A percentile compares a stretch with the other conserved stretches of the same genome.
Conservation (phyloP, 2,888 invertebrate species). For the Meteorus colon region DNA sequence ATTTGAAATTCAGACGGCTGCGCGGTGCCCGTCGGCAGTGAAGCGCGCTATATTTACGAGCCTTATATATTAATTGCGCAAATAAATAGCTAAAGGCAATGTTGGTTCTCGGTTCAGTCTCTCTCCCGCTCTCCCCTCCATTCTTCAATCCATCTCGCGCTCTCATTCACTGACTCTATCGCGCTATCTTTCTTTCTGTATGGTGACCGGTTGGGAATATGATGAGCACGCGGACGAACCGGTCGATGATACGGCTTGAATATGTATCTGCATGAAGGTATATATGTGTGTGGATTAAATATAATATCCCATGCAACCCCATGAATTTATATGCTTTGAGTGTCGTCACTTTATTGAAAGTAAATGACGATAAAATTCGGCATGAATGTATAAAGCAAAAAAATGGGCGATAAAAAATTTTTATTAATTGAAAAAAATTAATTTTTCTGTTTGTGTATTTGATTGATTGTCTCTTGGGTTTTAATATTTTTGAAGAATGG, state of each 20-base stretch:
- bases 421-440: slow-evolving; percentile 1
- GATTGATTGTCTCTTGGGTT: neutral
- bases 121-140: slow-evolving; percentile 51
- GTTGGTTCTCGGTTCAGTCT: slow-evolving; percentile 28
- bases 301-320: neutral
- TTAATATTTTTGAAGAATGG: neutral
- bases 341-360: slow-evolving; percentile 6
- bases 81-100: slow-evolving; percentile 67
- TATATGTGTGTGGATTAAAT: neutral
- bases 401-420: neutral
- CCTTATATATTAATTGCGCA: slow-evolving; percentile 72
- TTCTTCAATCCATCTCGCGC: slow-evolving; percentile 30
- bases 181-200: neutral
- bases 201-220: slow-evolving; percentile 7
- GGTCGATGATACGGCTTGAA: neutral
- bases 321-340: slow-evolving; percentile 9
- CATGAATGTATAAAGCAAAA: neutral
- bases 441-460: neutral
- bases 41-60: slow-evolving; percentile 67
- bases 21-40: slow-evolving; percentile 53
- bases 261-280: neutral
- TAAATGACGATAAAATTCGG: slow-evolving; percentile 1
- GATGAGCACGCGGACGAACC: neutral
- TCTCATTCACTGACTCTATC: neutral
- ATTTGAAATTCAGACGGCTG: slow-evolving; percentile 61